Conservation (phyloP, 2,888 invertebrate species). For the Proisotoma minuta region DNA sequence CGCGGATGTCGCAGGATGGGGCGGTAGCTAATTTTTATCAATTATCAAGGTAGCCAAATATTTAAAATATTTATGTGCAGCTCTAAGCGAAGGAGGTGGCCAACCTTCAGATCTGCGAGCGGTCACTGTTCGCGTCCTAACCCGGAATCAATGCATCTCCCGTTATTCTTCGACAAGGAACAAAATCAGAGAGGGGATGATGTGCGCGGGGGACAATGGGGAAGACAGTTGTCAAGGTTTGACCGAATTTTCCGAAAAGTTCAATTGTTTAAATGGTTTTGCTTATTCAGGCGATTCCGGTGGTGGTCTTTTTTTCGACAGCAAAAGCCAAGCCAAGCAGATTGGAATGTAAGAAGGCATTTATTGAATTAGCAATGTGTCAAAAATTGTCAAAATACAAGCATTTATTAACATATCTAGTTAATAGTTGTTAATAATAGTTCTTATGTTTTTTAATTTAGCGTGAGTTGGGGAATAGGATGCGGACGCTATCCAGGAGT, state of each 20-base stretch:
- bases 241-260: no score
- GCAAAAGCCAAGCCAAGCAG: slow-evolving; percentile 22
- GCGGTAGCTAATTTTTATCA: slow-evolving; percentile 10
- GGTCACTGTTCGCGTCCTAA: slow-evolving; percentile 29
- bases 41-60: no score
- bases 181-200: slow-evolving; percentile 59
- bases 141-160: slow-evolving; percentile 23
- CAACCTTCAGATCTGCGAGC: slow-evolving; percentile 29
- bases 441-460: background rate
- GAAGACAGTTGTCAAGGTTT: slow-evolving; percentile 68
- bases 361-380: background rate
- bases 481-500: slow-evolving; percentile 24
- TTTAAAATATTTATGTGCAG: no score
- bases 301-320: slow-evolving; percentile 60
- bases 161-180: slow-evolving; percentile 28
- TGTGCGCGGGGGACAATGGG: slow-evolving; percentile 73
- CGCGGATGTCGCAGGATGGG: slow-evolving; percentile 42
- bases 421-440: no score
- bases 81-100: slow-evolving; percentile 28
- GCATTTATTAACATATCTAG: background rate
- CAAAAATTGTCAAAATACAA: background rate
- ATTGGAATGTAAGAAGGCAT: slow-evolving; percentile 13
- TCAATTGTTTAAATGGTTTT: background rate
- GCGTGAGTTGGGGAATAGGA: background rate
- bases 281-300: slow-evolving; percentile 52